Percentiles rank a stretch among this genome's conserved stretches.
These are phyloP conservation scores for Neogobius melanostomus DNA, from an alignment of 2,113 vertebrate species.

Conservation along the genomic window DNA sequence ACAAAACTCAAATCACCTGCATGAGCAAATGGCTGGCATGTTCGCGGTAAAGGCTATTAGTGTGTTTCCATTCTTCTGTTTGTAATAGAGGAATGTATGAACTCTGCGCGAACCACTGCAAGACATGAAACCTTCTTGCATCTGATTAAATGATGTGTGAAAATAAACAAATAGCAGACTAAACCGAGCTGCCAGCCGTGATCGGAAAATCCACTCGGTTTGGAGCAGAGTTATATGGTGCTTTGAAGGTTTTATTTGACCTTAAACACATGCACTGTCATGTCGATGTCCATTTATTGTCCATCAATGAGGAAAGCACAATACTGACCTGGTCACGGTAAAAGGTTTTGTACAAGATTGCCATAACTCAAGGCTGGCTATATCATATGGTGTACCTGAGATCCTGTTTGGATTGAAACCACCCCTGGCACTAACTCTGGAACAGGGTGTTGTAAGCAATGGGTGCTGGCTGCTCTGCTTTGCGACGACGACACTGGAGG, in stretches of 20 bases:
- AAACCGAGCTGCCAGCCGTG: slow-evolving; percentile 38
- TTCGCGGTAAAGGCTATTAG: slow-evolving; percentile 81
- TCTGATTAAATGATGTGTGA: slow-evolving; percentile 74
- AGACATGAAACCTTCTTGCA: slow-evolving; percentile 66
- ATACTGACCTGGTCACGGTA: too few species aligned
- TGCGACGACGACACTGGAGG: too few species aligned
- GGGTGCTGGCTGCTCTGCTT: too few species aligned
- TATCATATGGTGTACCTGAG: too few species aligned
- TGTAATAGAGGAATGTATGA: slow-evolving; percentile 73
- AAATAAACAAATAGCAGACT: slow-evolving; percentile 58
- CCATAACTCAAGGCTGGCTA: too few species aligned
- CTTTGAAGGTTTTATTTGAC: slow-evolving; percentile 8
- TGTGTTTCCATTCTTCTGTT: slow-evolving; percentile 76
- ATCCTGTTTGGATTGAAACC: too few species aligned
- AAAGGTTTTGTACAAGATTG: too few species aligned
- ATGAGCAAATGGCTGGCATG: slow-evolving; percentile 81
- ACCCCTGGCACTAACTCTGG: too few species aligned
- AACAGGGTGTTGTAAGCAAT: too few species aligned
- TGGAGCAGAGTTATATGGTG: slow-evolving; percentile 11
- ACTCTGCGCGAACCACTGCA: slow-evolving; percentile 79
- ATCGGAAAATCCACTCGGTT: slow-evolving; percentile 28
- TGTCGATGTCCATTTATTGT: too few species aligned
- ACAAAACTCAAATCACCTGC: slow-evolving; percentile 92
- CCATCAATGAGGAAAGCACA: too few species aligned
- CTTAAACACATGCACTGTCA: not conserved